These are phyloP conservation scores for Aleiodes alternator DNA, from an alignment of 2,888 invertebrate genomes.

Conservation along the genomic window DNA sequence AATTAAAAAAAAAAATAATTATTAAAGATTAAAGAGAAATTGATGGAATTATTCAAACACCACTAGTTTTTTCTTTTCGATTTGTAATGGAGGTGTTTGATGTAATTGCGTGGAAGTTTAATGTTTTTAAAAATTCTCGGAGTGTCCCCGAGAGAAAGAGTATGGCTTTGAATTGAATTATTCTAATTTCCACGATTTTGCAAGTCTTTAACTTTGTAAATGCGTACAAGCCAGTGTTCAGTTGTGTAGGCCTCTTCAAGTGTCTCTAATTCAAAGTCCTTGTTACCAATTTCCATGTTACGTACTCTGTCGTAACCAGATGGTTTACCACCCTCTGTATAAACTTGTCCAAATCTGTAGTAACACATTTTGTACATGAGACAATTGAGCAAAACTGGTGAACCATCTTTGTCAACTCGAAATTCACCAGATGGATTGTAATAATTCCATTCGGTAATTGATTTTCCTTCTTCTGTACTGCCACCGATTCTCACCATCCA, in stretches of 20 bases:
- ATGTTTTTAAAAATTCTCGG: background rate
- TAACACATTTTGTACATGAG: slow-evolving; percentile 99
- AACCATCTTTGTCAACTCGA: slow-evolving; percentile 95
- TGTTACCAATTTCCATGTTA: slow-evolving; percentile 98
- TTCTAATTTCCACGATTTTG: slow-evolving; percentile 89
- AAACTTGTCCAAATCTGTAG: slow-evolving; percentile 97
- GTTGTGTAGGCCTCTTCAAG: slow-evolving; percentile 99
- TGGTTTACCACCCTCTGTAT: slow-evolving; percentile 96
- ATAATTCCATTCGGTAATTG: slow-evolving; percentile 97
- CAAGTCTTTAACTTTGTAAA: slow-evolving; percentile 97
- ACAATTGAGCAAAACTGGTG: slow-evolving; percentile 93
- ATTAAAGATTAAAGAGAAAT: background rate
- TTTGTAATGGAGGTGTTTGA: background rate
- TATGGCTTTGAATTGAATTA: background rate
- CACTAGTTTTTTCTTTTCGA: background rate
- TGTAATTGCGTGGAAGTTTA: slow-evolving; percentile 12
- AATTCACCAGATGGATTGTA: slow-evolving; percentile 98
- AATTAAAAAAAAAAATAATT: slow-evolving; percentile 2
- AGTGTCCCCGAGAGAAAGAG: background rate
- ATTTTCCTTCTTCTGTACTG: slow-evolving; percentile 94
- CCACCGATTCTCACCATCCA: slow-evolving; percentile 99
- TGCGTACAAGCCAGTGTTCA: slow-evolving; percentile 99
- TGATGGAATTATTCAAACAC: background rate
- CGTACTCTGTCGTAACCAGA: slow-evolving; percentile 97
- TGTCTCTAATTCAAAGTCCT: slow-evolving; percentile 98